Evolutionary conservation across 1,140 invertebrate species (phyloP).

Genomic region (Rhyzopertha dominica): DNA sequence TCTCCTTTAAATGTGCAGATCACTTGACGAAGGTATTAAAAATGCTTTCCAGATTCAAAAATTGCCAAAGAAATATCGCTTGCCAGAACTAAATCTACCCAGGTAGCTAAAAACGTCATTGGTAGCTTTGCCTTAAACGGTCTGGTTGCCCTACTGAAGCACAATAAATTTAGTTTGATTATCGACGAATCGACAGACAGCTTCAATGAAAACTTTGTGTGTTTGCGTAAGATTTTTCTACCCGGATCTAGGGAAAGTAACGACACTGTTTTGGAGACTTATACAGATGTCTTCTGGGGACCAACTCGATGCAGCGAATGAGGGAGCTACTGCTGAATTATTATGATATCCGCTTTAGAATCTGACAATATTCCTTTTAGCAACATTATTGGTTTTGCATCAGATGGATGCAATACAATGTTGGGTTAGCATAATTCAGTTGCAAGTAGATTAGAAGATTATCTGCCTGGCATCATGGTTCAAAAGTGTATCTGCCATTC

Average conservation of each 20-base stretch:
- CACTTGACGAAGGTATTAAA: constrained; percentile 6
- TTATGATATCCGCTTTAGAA: constrained; percentile 32
- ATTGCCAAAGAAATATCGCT: constrained; percentile 10
- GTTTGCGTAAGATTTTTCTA: constrained; percentile 33
- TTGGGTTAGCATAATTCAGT: constrained; percentile 42
- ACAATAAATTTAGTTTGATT: constrained; percentile 39
- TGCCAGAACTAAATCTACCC: constrained; percentile 36
- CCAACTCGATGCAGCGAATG: too few relatives aligned
- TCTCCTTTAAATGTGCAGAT: constrained; percentile 10
- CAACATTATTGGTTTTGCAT: constrained; percentile 44
- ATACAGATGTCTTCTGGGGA: constrained; percentile 36
- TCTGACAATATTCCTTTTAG: constrained; percentile 30
- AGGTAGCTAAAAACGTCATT: constrained; percentile 40
- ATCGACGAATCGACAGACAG: constrained; percentile 45
- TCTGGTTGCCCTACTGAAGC: constrained; percentile 32
- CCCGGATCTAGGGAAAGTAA: too few relatives aligned
- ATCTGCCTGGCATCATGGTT: constrained; percentile 34
- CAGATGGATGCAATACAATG: constrained; percentile 42
- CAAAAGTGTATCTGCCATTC: constrained; percentile 45
- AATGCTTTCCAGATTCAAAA: constrained; percentile 6
- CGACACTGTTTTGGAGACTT: too few relatives aligned
- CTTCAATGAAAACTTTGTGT: constrained; percentile 19
- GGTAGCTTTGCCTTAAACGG: constrained; percentile 29
- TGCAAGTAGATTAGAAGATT: constrained; percentile 23
- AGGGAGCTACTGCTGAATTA: constrained; percentile 33